Evolutionary conservation across 2,797 vertebrate species (phyloP), one percentile per base, ranked within the genome.

Genomic region (Phyllotis vaccarum): DNA sequence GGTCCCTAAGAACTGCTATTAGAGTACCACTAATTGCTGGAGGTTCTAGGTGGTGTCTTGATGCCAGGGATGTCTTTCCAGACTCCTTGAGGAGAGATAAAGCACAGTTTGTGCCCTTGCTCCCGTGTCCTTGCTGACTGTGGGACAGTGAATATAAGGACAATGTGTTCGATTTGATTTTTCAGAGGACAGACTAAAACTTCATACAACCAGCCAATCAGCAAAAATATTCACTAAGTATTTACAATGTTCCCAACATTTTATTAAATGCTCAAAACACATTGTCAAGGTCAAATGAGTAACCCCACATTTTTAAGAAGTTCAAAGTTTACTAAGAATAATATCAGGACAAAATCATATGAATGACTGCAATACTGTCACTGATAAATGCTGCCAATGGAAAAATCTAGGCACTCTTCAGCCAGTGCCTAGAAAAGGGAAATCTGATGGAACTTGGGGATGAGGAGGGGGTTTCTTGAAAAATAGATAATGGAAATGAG

Each of bases 11-110:
- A 90, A 96, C 1, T 79, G 91, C 72, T 58, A 80, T 8, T 40
- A 66, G 75, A 54, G 79, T 92, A 52, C 78, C 94, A 62, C 54
- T 83, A 87, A 87, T 86, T 95, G 75, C 92, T 96, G 75, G 90
- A 93, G 93, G 64, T 56, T 83, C 21, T 37, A 37, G 80, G 62
- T 74, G 16, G 74, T 94, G 89, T 76, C 86, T 68, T 87, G 64
- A 96, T 75, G 89, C 31, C 27, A 66, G 80, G 90, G 70, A 95
- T 86, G 31, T 76, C 85, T 96, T 92, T 91, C 93, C 74, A 83
- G 86, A 94, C 37, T 52, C 70, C n/a, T 89, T 89, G 82, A 72
- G 82, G 68, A 91, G 22, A 96, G 70, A 64, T 70, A 80, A 91
- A 89, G 8, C 29, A 89, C 86, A 58, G 31, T 79, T 79, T 96